These are phyloP conservation scores for Thelaira solivaga DNA, from an alignment of 2,888 invertebrate genomes.

Conservation along the genomic window DNA sequence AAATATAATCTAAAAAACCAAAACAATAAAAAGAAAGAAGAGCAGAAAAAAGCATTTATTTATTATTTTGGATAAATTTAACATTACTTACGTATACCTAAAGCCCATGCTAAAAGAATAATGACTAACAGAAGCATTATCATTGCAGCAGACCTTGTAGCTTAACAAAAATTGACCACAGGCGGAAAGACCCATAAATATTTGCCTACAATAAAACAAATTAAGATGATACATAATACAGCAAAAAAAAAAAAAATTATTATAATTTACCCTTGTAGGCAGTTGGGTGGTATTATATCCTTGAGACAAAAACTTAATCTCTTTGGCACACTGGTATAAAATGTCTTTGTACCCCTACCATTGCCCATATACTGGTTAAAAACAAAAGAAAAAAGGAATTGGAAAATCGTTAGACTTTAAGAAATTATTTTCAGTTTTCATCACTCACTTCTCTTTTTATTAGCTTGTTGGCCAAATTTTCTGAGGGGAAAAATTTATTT, in stretches of 20 bases:
- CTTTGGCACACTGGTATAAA: slow-evolving; percentile 79
- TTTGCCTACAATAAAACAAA: slow-evolving; percentile 81
- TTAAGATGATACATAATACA: background rate
- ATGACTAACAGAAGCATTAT: slow-evolving; percentile 78
- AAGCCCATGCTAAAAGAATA: slow-evolving; percentile 80
- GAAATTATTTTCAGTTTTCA: background rate
- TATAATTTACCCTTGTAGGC: slow-evolving; percentile 75
- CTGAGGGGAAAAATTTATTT: slow-evolving; percentile 11
- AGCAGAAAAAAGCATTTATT: background rate
- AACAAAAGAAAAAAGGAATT: slow-evolving; percentile 59
- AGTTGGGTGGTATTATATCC: slow-evolving; percentile 80
- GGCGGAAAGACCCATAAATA: slow-evolving; percentile 96
- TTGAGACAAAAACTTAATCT: slow-evolving; percentile 81
- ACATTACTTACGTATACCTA: slow-evolving; percentile 81
- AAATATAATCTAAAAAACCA: slow-evolving; percentile 75
- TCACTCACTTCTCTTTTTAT: slow-evolving; percentile 71
- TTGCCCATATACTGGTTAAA: slow-evolving; percentile 79
- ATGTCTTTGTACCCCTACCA: slow-evolving; percentile 77
- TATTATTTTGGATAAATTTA: background rate
- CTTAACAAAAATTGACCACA: slow-evolving; percentile 95
- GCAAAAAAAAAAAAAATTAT: background rate
- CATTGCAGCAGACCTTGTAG: slow-evolving; percentile 83
- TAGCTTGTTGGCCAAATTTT: slow-evolving; percentile 70
- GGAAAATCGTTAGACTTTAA: background rate
- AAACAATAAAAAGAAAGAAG: background rate